These are phyloP conservation scores for Ictidomys tridecemlineatus DNA, from an alignment of 2,113 vertebrate genomes.

Conservation along the genomic window DNA sequence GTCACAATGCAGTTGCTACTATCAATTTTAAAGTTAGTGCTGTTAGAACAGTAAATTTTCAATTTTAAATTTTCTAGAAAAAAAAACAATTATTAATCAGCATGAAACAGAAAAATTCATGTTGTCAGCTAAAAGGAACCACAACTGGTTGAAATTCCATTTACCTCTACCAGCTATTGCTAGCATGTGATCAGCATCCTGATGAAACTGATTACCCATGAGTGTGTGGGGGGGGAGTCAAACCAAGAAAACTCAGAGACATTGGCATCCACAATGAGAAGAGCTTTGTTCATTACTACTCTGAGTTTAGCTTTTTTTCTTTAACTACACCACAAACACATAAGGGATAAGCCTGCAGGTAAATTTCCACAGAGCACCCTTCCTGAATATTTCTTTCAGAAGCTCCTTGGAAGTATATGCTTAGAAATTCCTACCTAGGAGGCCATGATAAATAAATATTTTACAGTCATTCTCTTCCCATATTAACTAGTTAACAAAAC, in stretches of 20 bases:
- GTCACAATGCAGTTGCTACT: background rate
- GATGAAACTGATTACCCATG: too few species aligned
- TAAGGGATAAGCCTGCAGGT: background rate
- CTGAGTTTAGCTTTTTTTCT: background rate
- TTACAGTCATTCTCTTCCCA: constrained; percentile 28
- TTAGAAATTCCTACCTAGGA: constrained; percentile 40
- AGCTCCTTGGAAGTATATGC: background rate
- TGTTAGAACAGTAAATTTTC: background rate
- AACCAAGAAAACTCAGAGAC: background rate
- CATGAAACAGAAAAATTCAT: constrained; percentile 11
- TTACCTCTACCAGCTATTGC: too few species aligned
- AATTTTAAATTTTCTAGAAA: background rate
- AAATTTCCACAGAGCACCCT: background rate
- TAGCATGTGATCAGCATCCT: too few species aligned
- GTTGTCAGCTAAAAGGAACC: background rate
- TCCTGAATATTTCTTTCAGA: background rate
- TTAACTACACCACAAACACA: background rate
- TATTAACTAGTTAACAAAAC: constrained; percentile 65
- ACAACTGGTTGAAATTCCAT: too few species aligned
- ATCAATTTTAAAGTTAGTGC: background rate
- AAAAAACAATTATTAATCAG: background rate
- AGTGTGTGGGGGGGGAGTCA: background rate
- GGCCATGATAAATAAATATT: constrained; percentile 38
- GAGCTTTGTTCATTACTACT: background rate
- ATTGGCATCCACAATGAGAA: background rate